Base-by-base conservation (phyloP, 1,140 invertebrate genomes). In the Calycopis cecrops region DNA sequence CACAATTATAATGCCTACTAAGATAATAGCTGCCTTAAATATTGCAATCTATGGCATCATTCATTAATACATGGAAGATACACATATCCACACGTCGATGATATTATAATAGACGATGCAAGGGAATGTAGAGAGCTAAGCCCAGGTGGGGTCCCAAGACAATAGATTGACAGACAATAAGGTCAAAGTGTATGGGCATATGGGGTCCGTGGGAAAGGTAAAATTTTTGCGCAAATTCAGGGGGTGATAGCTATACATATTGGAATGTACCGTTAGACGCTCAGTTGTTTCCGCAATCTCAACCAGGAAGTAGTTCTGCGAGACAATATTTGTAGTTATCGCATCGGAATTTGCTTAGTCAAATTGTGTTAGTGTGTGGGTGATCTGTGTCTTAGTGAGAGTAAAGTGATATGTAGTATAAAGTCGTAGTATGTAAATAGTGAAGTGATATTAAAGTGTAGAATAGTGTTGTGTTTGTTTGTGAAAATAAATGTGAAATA, bases 171-270 rank as follows among this genome's bases (percentile, higher is more conserved):
- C 68, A 69, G 60, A 82, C 79, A 85, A 85, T 79, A 68, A 65
- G 73, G 71, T 79, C 77, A 79, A 69, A 79, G 71, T 73, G 62
- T 71, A 76, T 65, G 64, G 63, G 71, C 71, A 61, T 71, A 76
- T 65, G 64, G 63, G 57, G 55, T 42, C 57, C 71, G 73, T 81
- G 72, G 63, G 74, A 79, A 82, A 55, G 48, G 54, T 28, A 28
- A 28, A 28, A 28, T 66, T 62, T 55, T 65, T 51, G 59, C 60
- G 55, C 60, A 59, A 66, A 61, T 67, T 58, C 44, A 44, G 57
- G 69, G 81, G 79, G 81, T 73, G 72, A 78, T 67, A 63, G 59
- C 51, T 67, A 65, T 84, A 81, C 79, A 85, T 69, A 69, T 70
- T 62, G 65, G 48, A 44, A 61, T 49, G 48, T 72, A 68, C 64